phyloP scores from a whole-genome alignment of 2,888 invertebrate genomes.

The Oxyteleia sp. region DNA sequence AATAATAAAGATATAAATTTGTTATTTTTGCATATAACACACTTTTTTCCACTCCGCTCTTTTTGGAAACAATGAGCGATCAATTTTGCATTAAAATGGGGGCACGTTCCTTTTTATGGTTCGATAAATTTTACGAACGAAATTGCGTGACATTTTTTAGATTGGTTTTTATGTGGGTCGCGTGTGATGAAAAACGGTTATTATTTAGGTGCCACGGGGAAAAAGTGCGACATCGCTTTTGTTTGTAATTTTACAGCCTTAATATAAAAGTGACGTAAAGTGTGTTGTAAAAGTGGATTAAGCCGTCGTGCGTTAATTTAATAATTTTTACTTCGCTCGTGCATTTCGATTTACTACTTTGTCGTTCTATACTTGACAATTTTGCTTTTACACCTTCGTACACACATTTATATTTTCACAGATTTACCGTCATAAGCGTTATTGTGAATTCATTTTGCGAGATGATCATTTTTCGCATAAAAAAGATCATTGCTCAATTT shows the following conservation, averaged over 20 bases:
- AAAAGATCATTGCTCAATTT: too few species aligned
- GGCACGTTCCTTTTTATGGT: constrained; percentile 6
- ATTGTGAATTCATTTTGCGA: too few species aligned
- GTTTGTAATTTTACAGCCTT: constrained; percentile 33
- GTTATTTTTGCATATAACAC: too few species aligned
- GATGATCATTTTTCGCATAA: too few species aligned
- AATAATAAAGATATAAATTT: too few species aligned
- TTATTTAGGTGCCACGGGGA: constrained; percentile 5
- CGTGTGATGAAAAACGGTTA: constrained; percentile 14
- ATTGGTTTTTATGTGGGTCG: constrained; percentile 20
- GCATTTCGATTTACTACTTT: too few species aligned
- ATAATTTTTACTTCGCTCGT: constrained; percentile 16
- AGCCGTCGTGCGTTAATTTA: constrained; percentile 9
- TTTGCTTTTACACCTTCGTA: too few species aligned
- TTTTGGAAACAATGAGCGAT: constrained; percentile 13
- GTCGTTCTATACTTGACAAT: too few species aligned
- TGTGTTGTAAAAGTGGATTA: constrained; percentile 6
- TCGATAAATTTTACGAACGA: constrained; percentile 24
- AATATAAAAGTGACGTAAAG: constrained; percentile 28
- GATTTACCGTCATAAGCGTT: too few species aligned
- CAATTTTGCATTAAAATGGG: constrained; percentile 7
- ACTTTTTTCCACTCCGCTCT: too few species aligned
- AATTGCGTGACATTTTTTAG: constrained; percentile 31
- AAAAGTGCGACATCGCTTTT: constrained; percentile 15
- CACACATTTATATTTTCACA: too few species aligned